Evolutionary conservation across 2,797 vertebrate genomes (phyloP).

Genomic region (Zenarchopterus dispar): DNA sequence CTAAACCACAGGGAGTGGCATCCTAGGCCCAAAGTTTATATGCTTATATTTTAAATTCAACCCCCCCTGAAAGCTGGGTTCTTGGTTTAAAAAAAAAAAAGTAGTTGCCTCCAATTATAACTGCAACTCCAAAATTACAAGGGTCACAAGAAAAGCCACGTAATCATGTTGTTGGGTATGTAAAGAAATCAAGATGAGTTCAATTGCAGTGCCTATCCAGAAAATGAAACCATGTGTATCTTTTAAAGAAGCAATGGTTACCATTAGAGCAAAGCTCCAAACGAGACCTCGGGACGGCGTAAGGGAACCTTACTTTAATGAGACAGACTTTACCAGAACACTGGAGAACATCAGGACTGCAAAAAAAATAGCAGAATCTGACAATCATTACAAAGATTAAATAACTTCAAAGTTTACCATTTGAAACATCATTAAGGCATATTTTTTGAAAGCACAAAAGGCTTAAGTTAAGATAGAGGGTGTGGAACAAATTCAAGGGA

Average conservation of each 20-base stretch:
- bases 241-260: slow-evolving; percentile 22
- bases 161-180: slow-evolving; percentile 4
- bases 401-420: background rate
- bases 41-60: slow-evolving; percentile 18
- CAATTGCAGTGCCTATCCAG: slow-evolving; percentile 23
- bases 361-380: slow-evolving; percentile 4
- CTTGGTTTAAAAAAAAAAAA: slow-evolving; percentile 2
- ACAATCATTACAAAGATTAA: slow-evolving; percentile 21
- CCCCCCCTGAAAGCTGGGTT: background rate
- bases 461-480: slow-evolving; percentile 9
- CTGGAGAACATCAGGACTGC: slow-evolving; percentile 1
- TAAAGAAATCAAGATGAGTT: background rate
- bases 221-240: slow-evolving; percentile 16
- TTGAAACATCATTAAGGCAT: slow-evolving; percentile 38
- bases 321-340: slow-evolving; percentile 1
- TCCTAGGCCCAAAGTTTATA: slow-evolving; percentile 3
- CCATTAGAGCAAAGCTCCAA: slow-evolving; percentile 7
- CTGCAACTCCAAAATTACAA: slow-evolving; percentile 1
- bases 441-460: slow-evolving; percentile 21
- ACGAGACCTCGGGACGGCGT: slow-evolving; percentile 4
- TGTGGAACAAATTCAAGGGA: background rate
- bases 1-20: slow-evolving; percentile 5
- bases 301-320: background rate
- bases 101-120: slow-evolving; percentile 17
- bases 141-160: background rate